These are phyloP conservation scores for Columba livia DNA, from an alignment of 2,113 vertebrate species.

Conservation along the genomic window DNA sequence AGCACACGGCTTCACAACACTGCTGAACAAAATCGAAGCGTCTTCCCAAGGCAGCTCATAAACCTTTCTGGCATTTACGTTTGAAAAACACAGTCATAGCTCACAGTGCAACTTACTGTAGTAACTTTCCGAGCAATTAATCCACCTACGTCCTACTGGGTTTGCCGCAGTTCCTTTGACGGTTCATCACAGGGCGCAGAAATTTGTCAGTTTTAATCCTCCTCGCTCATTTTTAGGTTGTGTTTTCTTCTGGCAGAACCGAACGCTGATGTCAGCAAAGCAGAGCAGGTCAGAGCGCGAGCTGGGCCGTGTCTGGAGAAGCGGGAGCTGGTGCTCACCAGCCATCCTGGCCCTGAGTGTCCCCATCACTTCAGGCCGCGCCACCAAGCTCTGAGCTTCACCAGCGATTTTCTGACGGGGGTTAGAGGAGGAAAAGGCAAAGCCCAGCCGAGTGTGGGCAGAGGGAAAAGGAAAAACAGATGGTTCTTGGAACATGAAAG, in stretches of 20 bases:
- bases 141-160: not conserved
- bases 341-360: not conserved
- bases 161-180: not conserved
- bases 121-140: constrained; percentile 34
- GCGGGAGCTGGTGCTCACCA: not conserved
- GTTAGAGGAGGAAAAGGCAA: not conserved
- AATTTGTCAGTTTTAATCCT: not conserved
- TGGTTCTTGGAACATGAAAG: not conserved
- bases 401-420: not conserved
- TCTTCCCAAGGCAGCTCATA: not conserved
- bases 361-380: not conserved
- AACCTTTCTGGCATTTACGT: not conserved
- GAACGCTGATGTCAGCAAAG: rapidly evolving
- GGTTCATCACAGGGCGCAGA: not conserved
- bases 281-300: not conserved
- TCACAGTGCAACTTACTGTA: not conserved
- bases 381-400: not conserved
- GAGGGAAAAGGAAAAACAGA: not conserved
- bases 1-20: not conserved
- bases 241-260: not conserved
- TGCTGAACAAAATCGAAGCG: not conserved
- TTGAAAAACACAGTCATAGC: not conserved
- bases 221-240: not conserved
- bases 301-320: not conserved
- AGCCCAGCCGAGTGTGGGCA: constrained; percentile 22